Evolutionary conservation across 2,888 invertebrate genomes (phyloP), one percentile per base, ranked within the genome.

Genomic region (Coleophora deauratella): DNA sequence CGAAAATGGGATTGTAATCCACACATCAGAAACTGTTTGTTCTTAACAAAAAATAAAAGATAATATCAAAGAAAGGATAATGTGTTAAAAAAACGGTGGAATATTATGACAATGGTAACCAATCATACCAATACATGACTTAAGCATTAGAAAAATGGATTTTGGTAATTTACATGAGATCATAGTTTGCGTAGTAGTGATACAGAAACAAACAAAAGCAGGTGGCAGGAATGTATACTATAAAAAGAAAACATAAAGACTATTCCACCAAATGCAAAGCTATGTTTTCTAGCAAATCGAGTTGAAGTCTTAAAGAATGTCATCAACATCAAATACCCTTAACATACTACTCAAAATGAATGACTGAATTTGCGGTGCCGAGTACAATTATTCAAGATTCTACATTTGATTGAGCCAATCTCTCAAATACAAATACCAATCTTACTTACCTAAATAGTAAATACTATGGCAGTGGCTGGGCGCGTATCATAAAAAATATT

Each of bases 121-220:
- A 59, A 68, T 66, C 48, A 41, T 45, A 39, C 32, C 27, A 37
- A 38, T 32, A 40, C 15, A 52, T n/a, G 51, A 53, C 57, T 58
- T 59, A 55, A 55, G 54, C 47, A 57, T 21, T 21, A 21, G 3
- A 21, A 21, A 21, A n/a, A 21, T 21, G 57, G 66, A 64, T 54
- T 76, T 80, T 75, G 75, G 78, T 78, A 71, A 70, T 65, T 67
- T 62, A 67, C 52, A 68, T 72, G 78, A 80, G 76, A 79, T 78
- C 79, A 74, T 62, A 69, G 61, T 61, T 62, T 59, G 52, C 46
- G 27, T 35, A 39, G 28, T 15, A 40, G 35, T 30, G 6, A 34
- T 37, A 45, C 51, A 47, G 42, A 48, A 44, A 40, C 37, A 52
- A 45, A 38, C n/a, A 43, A 47, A 47, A 46, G 40, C 37, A 44